Evolutionary conservation across 2,888 invertebrate genomes (phyloP), one percentile per base, ranked within the genome.

Genomic region (Cabera pusaria): DNA sequence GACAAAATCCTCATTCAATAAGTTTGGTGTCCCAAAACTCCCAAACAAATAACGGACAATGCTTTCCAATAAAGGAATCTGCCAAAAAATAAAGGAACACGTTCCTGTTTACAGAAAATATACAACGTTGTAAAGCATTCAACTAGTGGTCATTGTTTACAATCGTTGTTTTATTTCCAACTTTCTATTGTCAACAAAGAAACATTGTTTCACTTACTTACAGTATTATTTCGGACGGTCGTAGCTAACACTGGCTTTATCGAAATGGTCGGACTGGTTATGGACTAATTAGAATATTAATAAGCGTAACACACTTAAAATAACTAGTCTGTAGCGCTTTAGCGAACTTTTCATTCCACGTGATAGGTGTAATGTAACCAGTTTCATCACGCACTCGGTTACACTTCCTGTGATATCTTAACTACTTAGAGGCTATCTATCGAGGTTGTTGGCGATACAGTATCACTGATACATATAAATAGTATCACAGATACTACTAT

Each of bases 301-400:
- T 83, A 86, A 85, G 85, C 85, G 85, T 86, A 85, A 72, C 67
- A 72, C 64, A 72, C 68, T 66, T 56, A 65, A 59, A 64, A 64
- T 63, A 57, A 54, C 5, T 34, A 31, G 44, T 49, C 44, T 45
- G 44, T 41, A 48, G 86, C 86, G 87, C 85, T 61, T 81, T 77
- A 85, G 85, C 60, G 68, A 87, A 84, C 86, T 87, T 70, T 86
- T 83, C 85, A 88, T 84, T 87, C 81, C 74, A 84, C 83, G 80
- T 21, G 28, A 40, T 18, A 11, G 4, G 20, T n/a, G 25, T n/a
- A n/a, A 18, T 29, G 9, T 23, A 12, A 27, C 2, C 32, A 33
- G 31, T 21, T 46, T 24, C 25, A 27, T 36, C 25, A 6, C 14
- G 28, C 34, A 5, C 2, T 10, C 4, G 2, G 6, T 5, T 5